Evolutionary conservation across 2,113 vertebrate genomes (phyloP).

Genomic region (Bos indicus): DNA sequence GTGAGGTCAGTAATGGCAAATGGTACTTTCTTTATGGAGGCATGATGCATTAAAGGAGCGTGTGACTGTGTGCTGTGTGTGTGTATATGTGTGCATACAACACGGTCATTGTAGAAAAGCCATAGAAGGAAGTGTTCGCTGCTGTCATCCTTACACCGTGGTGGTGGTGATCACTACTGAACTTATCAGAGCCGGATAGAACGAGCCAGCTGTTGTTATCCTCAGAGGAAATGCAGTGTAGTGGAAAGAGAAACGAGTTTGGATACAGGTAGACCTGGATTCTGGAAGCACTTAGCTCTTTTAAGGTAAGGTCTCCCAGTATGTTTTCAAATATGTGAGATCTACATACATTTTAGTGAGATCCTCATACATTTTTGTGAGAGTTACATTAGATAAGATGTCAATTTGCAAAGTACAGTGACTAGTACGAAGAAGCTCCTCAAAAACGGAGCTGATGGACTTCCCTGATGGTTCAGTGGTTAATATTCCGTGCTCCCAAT

Average conservation of each 20-base stretch:
- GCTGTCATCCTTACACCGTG: rapidly evolving
- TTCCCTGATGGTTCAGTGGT: background rate
- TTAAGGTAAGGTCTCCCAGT: background rate
- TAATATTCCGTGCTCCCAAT: rapidly evolving
- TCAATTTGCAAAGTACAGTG: background rate
- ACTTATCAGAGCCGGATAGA: background rate
- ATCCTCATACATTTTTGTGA: background rate
- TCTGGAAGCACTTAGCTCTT: background rate
- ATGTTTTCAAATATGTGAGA: background rate
- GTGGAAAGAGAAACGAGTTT: background rate
- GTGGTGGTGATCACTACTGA: rapidly evolving
- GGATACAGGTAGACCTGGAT: background rate
- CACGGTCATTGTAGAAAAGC: background rate
- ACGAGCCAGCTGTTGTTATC: background rate
- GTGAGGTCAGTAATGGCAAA: too few relatives aligned
- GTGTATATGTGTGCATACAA: background rate
- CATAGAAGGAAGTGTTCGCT: background rate
- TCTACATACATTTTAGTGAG: background rate
- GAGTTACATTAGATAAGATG: background rate
- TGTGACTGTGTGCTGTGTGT: background rate
- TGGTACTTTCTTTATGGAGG: too few relatives aligned
- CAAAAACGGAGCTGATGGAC: background rate
- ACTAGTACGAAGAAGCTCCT: background rate
- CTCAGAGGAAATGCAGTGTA: background rate
- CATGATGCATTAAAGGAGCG: background rate